Evolutionary conservation across 2,797 vertebrate species (phyloP).

Genomic region (Glossophaga mutica): DNA sequence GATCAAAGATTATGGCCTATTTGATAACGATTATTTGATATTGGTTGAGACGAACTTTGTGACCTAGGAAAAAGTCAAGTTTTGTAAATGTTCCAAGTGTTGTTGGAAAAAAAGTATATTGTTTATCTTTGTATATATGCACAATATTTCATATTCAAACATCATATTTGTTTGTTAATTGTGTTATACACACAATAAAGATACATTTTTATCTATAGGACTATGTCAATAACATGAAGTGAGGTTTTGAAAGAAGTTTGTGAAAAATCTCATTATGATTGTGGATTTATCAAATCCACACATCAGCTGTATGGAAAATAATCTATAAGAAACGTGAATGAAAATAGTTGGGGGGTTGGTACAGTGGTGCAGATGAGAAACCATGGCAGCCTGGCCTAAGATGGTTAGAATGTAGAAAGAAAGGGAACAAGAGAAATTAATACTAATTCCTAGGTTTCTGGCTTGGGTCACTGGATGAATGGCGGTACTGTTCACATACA

Average conservation of each 20-base stretch:
- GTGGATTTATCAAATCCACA: neutral
- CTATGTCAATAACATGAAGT: neutral
- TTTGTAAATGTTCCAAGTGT: neutral
- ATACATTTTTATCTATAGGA: neutral
- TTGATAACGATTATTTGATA: neutral
- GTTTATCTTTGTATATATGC: neutral
- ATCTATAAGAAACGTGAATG: neutral
- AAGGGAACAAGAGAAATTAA: neutral
- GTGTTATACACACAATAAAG: neutral
- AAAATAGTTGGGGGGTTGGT: neutral
- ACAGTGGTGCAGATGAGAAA: neutral
- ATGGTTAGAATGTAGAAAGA: neutral
- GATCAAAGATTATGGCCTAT: neutral
- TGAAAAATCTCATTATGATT: neutral
- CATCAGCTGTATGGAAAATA: neutral
- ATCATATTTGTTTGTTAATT: neutral
- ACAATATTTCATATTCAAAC: neutral
- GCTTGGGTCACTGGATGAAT: neutral
- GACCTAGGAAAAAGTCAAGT: neutral
- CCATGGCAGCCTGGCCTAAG: neutral
- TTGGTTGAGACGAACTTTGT: neutral
- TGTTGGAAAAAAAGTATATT: neutral
- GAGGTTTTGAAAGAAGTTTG: constrained; percentile 9
- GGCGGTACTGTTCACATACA: neutral
- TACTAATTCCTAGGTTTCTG: neutral